Base-by-base conservation (phyloP, 2,888 invertebrate genomes). In the Steinernema carpocapsae region DNA sequence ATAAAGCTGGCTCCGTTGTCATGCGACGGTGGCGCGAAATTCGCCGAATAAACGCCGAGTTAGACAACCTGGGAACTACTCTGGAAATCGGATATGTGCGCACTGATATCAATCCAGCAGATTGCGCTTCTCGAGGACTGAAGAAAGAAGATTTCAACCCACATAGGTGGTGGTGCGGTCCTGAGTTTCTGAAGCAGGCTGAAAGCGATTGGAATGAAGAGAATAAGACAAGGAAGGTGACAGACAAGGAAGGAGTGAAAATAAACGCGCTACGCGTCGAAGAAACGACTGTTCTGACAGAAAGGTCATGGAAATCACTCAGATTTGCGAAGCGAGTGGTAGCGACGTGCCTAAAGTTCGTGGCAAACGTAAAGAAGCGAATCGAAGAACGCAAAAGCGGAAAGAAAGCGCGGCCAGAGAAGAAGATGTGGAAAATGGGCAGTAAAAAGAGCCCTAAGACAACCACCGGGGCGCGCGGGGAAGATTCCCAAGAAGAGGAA, bases 141-240 rank as follows among this genome's bases (percentile, higher is more conserved):
- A 24, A 17, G 7, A 32, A 37, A 1, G 45, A 1, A 4, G 42
- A 70, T 4, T 42, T 73, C 12, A 2, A 37, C n/a, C 1, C 26
- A 2, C 42, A 42, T 22, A 32, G 7, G 7, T 73, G 73, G 73
- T 73, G 73, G 73, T 1, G n/a, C 14, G 73, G 73, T 19, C 73
- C 73, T 7, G 14, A 42, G 12, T 73, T 32, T 24, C 32, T 73
- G 17, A 0, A 4, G 6, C 19, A 1, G 2, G 12, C 7, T 3
- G 19, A 7, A 22, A 3, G 6, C 4, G 52, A 72, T 19, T 72
- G 72, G 72, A 48, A 48, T 6, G n/a, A 48, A 17, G 48, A 48
- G 19, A 48, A 6, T 17, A 48, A 19, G 19, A 19, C n/a, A 17
- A 4, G 3, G 6, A 10, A 17, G 10, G 3, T 48, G n/a, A 7